A percentile compares a stretch with the other conserved stretches of the same genome.
These are phyloP conservation scores for Glomeris marginata DNA, from an alignment of 2,888 invertebrate genomes.

Conservation along the genomic window DNA sequence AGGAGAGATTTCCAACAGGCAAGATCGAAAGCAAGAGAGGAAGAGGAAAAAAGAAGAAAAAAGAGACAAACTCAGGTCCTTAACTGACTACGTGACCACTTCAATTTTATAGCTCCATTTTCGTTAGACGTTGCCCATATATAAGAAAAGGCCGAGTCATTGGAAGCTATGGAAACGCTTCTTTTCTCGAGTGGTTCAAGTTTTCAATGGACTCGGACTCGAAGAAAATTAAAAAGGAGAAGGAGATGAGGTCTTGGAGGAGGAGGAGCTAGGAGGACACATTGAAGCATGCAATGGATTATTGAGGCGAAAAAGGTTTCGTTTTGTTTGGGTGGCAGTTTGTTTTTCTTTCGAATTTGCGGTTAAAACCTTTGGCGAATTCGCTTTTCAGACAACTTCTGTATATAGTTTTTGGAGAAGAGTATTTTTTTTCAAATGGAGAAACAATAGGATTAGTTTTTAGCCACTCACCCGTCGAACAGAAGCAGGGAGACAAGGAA, in stretches of 20 bases:
- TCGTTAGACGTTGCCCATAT: too few species aligned
- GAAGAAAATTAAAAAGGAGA: slow-evolving; percentile 2
- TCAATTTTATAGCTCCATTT: too few species aligned
- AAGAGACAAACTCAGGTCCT: slow-evolving; percentile 7
- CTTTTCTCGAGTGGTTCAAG: neutral
- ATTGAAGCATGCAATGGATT: neutral
- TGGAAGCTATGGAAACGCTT: too few species aligned
- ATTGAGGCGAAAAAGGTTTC: neutral
- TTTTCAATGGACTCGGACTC: neutral
- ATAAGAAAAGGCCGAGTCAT: too few species aligned
- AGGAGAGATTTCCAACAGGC: too few species aligned
- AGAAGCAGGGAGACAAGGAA: slow-evolving; percentile 9
- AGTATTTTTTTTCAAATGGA: too few species aligned
- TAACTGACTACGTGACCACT: neutral
- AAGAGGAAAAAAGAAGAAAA: neutral
- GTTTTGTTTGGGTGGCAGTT: neutral
- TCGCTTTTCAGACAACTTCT: too few species aligned
- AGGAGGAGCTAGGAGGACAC: neutral
- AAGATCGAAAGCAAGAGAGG: neutral
- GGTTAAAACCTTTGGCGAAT: too few species aligned
- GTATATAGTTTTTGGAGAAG: too few species aligned
- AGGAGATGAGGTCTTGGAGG: neutral
- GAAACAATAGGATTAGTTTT: too few species aligned
- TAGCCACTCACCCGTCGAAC: neutral
- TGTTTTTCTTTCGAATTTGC: too few species aligned